These are phyloP conservation scores for Zoanthus sansibaricus DNA, from an alignment of 92 coral and sea anemone species.

Conservation along the genomic window DNA sequence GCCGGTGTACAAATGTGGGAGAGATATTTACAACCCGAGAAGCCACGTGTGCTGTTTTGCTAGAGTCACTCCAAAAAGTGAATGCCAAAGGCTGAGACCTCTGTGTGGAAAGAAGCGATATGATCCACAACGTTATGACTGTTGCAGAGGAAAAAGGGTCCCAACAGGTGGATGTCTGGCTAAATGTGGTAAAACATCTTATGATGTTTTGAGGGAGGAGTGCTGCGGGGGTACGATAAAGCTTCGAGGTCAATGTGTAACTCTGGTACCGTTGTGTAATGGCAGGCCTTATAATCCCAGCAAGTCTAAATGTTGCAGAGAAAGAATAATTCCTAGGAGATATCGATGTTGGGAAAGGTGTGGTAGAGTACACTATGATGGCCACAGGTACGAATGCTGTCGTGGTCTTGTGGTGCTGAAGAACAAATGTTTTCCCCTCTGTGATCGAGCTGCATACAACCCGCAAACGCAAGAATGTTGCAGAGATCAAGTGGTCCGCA, in stretches of 20 bases:
- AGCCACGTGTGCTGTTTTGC: constrained; percentile 24
- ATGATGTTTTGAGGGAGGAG: constrained; percentile 1
- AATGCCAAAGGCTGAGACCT: background rate
- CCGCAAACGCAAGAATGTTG: constrained; percentile 7
- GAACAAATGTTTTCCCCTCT: constrained; percentile 1
- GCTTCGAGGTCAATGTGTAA: constrained; percentile 1
- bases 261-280: background rate
- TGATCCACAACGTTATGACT: constrained; percentile 20
- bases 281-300: background rate
- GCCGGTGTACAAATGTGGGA: background rate
- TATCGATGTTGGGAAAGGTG: background rate
- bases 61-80: background rate
- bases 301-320: background rate
- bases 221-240: constrained; percentile 12
- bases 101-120: constrained; percentile 4
- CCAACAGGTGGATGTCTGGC: background rate
- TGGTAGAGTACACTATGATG: background rate
- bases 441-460: background rate
- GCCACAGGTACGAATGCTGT: constrained; percentile 4
- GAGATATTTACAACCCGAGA: background rate
- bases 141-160: constrained; percentile 29
- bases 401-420: background rate
- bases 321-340: background rate
- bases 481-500: constrained; percentile 7
- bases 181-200: background rate